phyloP scores from a whole-genome alignment of 2,888 invertebrate species.

The Synergus itoensis region DNA sequence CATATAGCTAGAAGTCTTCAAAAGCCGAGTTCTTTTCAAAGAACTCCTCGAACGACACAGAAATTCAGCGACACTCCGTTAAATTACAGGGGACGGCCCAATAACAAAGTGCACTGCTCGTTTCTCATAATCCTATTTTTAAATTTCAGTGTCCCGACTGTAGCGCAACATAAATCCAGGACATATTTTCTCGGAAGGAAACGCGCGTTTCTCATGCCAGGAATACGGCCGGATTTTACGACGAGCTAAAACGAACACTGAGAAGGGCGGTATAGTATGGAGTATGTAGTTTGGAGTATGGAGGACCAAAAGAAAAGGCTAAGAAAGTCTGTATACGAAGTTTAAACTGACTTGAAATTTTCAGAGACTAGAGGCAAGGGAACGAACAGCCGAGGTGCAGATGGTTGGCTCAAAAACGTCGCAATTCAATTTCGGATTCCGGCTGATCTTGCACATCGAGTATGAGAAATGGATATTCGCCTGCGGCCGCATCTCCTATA shows the following conservation, averaged over 20 bases:
- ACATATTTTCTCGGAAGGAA: conserved; percentile 12
- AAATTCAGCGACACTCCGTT: conserved; percentile 9
- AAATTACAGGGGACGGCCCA: conserved; percentile 2
- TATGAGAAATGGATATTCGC: conserved; percentile 9
- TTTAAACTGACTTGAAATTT: not conserved
- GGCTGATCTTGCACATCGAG: conserved; percentile 15
- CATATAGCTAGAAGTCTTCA: not conserved
- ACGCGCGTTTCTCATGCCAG: conserved; percentile 4
- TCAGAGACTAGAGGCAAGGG: not conserved
- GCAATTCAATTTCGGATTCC: conserved; percentile 15
- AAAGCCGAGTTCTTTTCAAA: conserved; percentile 2
- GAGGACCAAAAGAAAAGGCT: not conserved
- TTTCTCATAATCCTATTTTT: conserved; percentile 15
- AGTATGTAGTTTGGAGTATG: not conserved
- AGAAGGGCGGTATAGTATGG: not conserved
- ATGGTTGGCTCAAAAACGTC: not conserved
- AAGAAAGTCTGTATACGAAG: not conserved
- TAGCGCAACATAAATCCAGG: conserved; percentile 15
- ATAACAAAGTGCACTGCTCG: conserved; percentile 20
- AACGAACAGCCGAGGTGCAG: not conserved
- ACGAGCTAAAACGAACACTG: not conserved
- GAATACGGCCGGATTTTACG: conserved; percentile 5
- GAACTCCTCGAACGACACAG: not conserved
- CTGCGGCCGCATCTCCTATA: not conserved
- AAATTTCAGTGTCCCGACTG: conserved; percentile 15